Base-by-base conservation (phyloP, 2,113 vertebrate genomes). In the Cyprinodon variegatus region DNA sequence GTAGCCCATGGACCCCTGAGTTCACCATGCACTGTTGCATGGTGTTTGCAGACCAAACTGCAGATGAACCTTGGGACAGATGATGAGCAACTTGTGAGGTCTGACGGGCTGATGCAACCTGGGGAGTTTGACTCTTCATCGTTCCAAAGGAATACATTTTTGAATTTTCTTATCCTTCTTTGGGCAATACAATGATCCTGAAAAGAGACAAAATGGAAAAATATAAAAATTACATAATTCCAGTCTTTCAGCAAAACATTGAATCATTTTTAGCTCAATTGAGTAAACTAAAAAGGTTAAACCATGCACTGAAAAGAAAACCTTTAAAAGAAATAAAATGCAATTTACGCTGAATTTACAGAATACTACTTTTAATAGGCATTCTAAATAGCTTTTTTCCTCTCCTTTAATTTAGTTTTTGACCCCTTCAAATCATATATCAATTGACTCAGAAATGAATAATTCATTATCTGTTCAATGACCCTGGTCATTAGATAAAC, bases 81-180 rank as follows among this genome's bases (percentile, higher is more conserved):
- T 11, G 53, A 76, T 39, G 2, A n/a, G 63, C 15, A 66, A 66
- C 40, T 65, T 83, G 61, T 11, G 15, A 36, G 36, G 57, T 36
- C 39, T 83, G 77, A 6, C 50, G 2, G 11, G 11, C 2, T 62
- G 46, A 46, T 67, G 61, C 64, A 65, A 29, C 2, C 10, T 68
- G 66, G n/a, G 9, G 79, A 65, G 46, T 41, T 10, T 48, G 50
- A 43, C 73, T 79, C 60, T 65, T 83, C 0, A 57, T 72, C 61
- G 66, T 70, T 0, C 40, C 3, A 41, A 17, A 43, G 1, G 70
- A 76, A 39, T 83, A 36, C 88, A 92, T 91, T 59, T 69, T 76
- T 60, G 61, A 60, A 36, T 36, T 48, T 15, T 0, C 38, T 46
- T 72, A 40, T 38, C 41, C 15, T 65, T 69, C 20, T 68, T 61